Base-by-base conservation (phyloP, 2,113 vertebrate species). In the Cariama cristata region DNA sequence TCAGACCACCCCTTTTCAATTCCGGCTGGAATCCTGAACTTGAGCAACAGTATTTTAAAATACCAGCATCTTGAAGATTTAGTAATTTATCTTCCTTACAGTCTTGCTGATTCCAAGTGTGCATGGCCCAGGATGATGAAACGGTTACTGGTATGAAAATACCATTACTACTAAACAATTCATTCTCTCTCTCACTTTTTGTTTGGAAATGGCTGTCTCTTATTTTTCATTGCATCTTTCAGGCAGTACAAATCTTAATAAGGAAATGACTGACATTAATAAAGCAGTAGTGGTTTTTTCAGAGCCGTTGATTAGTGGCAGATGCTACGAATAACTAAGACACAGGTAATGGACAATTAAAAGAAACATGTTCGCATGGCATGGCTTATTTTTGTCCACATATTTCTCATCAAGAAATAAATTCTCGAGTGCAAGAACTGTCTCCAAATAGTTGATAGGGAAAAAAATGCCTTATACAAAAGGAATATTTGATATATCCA, bases 251-350 rank as follows among this genome's bases (percentile, higher is more conserved):
- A 63, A 66, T 80, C 47, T 88, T 90, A 93, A 83, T 83, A 71
- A 90, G n/a, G 72, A 88, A 74, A 80, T 71, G n/a, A 77, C 60
- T 90, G 74, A 71, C 71, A 82, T 80, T 92, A 94, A 47, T 59
- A 90, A 86, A 71, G 56, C 53, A 77, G 63, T 50, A 83, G 79
- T 55, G 47, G 47, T 55, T 59, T 12, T 96, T 86, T 86, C 33
- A 14, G 16, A 92, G 47, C 14, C 42, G 62, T 27, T 55, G 40
- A 21, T 86, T 66, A 80, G 67, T 77, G 72, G 67, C 67, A 97
- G 81, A 90, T 6, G 4, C 49, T 91, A 56, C 30, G 23, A 93
- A 87, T 79, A 96, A 84, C 52, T 79, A 82, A 72, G 73, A 79
- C 26, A 67, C 14, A 50, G 68, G 50, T 90, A 94, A 92, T 23